These are phyloP conservation scores for Apis mellifera DNA, from an alignment of 1,140 invertebrate genomes.

Conservation along the genomic window Amel_HAv3.1 CM009939.2:7794001-7794500, in stretches of 20 bases:
- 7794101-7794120: not conserved
- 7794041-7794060: not conserved
- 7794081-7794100: not conserved
- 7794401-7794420: not conserved
- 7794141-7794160: not conserved
- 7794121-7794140: not conserved
- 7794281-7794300: conserved; percentile 44
- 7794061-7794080: not conserved
- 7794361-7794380: not conserved
- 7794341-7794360: not conserved
- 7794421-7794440: not conserved
- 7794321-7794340: not conserved
- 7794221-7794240: conserved; percentile 11
- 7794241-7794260: conserved; percentile 38
- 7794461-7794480: not conserved
- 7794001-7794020: not conserved
- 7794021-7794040: not conserved
- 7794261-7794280: conserved; percentile 35
- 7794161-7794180: conserved; percentile 11
- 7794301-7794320: conserved; percentile 22
- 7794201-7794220: conserved; percentile 47
- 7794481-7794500: not conserved
- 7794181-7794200: conserved; percentile 20
- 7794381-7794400: not conserved
- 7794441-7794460: not conserved